A percentile compares a stretch with the other conserved stretches of the same genome.
Evolutionary conservation across 2,888 invertebrate genomes (phyloP).

Genomic region (Antheraea assamensis): DNA sequence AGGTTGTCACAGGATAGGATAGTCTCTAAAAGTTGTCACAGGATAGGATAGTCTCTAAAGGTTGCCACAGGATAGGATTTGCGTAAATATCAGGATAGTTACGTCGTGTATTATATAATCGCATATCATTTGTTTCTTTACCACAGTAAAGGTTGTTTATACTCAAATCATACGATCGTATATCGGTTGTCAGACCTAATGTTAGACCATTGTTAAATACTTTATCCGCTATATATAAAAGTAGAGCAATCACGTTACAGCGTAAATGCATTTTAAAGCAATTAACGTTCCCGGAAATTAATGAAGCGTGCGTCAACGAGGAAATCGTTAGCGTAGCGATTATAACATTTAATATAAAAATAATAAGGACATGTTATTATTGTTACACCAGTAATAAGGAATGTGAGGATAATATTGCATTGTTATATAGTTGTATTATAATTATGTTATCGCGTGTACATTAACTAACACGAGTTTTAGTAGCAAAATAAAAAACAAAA

Average conservation of each 20-base stretch:
- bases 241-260: neutral
- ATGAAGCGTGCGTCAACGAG: neutral
- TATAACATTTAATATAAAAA: neutral
- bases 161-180: too few species aligned
- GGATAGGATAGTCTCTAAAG: too few species aligned
- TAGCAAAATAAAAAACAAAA: neutral
- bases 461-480: neutral
- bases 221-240: neutral
- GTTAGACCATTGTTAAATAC: too few species aligned
- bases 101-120: too few species aligned
- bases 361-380: neutral
- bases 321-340: constrained; percentile 1
- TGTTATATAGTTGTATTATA: neutral
- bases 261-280: neutral
- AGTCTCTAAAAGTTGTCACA: too few species aligned
- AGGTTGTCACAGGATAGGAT: too few species aligned
- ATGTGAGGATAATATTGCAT: neutral
- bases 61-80: too few species aligned
- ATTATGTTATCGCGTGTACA: neutral
- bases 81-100: too few species aligned
- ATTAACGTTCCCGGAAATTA: neutral
- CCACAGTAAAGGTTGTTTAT: too few species aligned
- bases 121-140: too few species aligned
- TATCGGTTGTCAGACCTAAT: too few species aligned
- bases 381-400: neutral